Percentiles rank a stretch among this genome's conserved stretches.
Evolutionary conservation across 2,888 invertebrate species (phyloP).

Genomic region (Troilus luridus): DNA sequence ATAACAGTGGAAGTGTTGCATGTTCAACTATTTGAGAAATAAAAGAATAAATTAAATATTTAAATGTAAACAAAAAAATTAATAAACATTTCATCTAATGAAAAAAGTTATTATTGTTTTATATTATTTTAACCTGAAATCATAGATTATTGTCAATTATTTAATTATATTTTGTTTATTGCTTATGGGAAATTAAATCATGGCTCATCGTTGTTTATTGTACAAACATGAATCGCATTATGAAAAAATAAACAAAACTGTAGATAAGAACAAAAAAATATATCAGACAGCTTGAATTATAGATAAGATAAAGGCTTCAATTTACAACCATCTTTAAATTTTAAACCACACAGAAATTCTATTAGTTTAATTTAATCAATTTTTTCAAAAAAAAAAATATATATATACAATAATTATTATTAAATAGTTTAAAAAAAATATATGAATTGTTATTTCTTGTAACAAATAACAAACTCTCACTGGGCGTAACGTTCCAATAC

Average conservation of each 20-base stretch:
- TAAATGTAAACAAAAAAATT: no score
- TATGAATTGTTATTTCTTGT: neutral
- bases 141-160: no score
- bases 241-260: constrained; percentile 16
- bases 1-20: no score
- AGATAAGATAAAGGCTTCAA: neutral
- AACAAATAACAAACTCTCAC: neutral
- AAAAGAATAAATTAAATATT: no score
- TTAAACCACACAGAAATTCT: neutral
- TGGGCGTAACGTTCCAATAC: neutral
- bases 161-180: no score
- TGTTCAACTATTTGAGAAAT: no score
- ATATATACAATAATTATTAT: no score
- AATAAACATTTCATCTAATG: no score
- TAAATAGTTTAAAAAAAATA: no score
- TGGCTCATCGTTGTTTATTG: neutral
- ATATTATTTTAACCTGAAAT: no score
- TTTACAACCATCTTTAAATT: constrained; percentile 5
- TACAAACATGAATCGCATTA: neutral
- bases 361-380: neutral
- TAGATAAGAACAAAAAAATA: neutral
- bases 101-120: no score
- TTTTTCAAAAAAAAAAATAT: no score
- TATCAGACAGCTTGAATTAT: constrained; percentile 26
- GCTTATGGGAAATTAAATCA: neutral